phyloP scores from a whole-genome alignment of 2,113 vertebrate genomes.

The Asarcornis scutulata region DNA sequence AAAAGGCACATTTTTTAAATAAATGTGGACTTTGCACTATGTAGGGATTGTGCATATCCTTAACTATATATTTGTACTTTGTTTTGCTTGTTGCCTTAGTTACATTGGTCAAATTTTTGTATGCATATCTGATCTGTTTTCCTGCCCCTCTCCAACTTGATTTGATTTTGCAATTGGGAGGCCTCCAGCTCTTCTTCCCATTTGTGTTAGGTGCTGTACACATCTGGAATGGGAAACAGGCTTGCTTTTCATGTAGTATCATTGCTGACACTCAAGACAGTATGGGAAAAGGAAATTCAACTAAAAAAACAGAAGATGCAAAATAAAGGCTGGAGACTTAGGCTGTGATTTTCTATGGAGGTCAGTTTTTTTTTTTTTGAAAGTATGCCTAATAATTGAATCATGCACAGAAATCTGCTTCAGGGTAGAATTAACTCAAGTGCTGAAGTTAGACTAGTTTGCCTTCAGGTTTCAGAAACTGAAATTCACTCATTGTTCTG shows the following conservation, averaged over 20 bases:
- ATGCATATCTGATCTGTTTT: neutral
- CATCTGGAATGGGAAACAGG: neutral
- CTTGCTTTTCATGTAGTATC: neutral
- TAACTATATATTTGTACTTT: neutral
- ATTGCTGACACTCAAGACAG: neutral
- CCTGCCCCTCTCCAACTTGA: neutral
- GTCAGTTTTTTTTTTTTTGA: neutral
- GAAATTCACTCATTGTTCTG: neutral
- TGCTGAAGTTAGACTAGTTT: neutral
- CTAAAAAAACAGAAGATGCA: neutral
- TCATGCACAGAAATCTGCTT: neutral
- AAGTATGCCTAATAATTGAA: neutral
- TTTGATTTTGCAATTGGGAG: neutral
- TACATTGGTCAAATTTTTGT: neutral
- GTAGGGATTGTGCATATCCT: neutral
- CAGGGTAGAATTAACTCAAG: neutral
- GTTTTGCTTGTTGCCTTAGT: neutral
- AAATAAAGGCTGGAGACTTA: neutral
- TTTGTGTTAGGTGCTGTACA: neutral
- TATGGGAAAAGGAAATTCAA: neutral
- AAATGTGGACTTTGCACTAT: neutral
- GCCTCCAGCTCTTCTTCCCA: neutral
- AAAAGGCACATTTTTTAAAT: neutral
- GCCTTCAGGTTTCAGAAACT: neutral
- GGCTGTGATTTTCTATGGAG: neutral